Evolutionary conservation across 2,888 invertebrate genomes (phyloP), one percentile per base, ranked within the genome.

Genomic region (Brachynemurus nebulosus): DNA sequence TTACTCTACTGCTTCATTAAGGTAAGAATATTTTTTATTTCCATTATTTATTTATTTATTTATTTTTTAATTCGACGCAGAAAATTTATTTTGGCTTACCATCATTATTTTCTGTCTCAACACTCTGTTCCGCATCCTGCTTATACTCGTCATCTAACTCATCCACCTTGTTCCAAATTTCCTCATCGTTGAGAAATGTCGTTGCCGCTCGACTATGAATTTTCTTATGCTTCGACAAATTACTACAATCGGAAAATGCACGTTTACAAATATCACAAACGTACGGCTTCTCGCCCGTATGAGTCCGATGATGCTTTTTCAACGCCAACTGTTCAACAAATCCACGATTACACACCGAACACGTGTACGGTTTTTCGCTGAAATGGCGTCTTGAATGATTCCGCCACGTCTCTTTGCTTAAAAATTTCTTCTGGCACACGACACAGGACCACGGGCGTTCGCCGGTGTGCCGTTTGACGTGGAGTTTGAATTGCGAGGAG

Each of bases 181-280:
- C 11, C 5, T 37, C 37, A 19, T 17, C 20, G n/a, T 33, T 16
- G 8, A 21, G 11, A 3, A 7, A 14, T 16, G 8, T 39, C n/a
- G n/a, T 17, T 14, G 33, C 7, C n/a, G 14, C 16, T 35, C n/a
- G 18, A 8, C 14, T 42, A 47, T 65, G 64, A 1, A 54, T 58
- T 40, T 57, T 75, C 57, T 71, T 73, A 54, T 82, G 80, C 56
- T 79, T 80, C 12, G 72, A 74, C 45, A 84, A 70, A 65, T 85
- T 86, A 23, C 83, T 82, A 52, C 76, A 73, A 64, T 86, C 84
- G 0, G 83, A 78, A 64, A 88, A 86, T 33, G 76, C 72, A 53
- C 81, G 76, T 20, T 74, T 72, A 55, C 86, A 86, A 50, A 77
- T 66, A 34, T 78, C 71, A 56, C 86, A 86, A 1, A 70, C 67